Percentiles rank a stretch among this genome's conserved stretches.
Evolutionary conservation across 2,113 vertebrate species (phyloP).

Genomic region (Paramisgurnus dabryanus): DNA sequence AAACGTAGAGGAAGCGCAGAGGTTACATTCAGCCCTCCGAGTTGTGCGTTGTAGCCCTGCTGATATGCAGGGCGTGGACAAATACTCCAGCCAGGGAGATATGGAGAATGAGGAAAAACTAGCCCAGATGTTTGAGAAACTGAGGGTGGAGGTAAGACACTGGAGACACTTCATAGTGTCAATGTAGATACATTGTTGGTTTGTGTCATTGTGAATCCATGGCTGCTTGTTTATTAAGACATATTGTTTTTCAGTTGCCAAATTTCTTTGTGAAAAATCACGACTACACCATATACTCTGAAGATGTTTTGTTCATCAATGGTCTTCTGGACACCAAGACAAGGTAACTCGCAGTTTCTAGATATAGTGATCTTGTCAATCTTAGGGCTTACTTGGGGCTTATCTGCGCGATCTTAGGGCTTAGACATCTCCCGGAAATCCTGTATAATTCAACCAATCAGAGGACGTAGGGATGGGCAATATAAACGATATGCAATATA

Average conservation of each 20-base stretch:
- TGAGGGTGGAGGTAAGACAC: slow-evolving; percentile 78
- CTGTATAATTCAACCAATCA: no score
- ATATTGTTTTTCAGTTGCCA: slow-evolving; percentile 76
- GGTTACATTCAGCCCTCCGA: slow-evolving; percentile 13
- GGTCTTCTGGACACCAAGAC: slow-evolving; percentile 78
- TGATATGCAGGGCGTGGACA: slow-evolving; percentile 19
- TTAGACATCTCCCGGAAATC: no score
- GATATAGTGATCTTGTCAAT: not conserved
- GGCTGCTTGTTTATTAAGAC: not conserved
- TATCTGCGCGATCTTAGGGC: no score
- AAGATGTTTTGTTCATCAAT: slow-evolving; percentile 84
- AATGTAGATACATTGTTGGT: no score
- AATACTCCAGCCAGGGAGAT: slow-evolving; percentile 40
- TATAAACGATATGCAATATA: no score
- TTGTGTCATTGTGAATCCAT: not conserved
- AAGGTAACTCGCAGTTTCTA: slow-evolving; percentile 74
- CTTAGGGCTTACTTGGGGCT: not conserved
- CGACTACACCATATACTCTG: slow-evolving; percentile 81
- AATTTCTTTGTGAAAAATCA: slow-evolving; percentile 79
- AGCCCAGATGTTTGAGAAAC: slow-evolving; percentile 78
- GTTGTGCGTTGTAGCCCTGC: slow-evolving; percentile 47
- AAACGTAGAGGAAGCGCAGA: slow-evolving; percentile 47
- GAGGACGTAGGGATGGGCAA: no score
- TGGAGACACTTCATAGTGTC: not conserved
- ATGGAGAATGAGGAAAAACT: slow-evolving; percentile 77